phyloP scores from a whole-genome alignment of 2,888 invertebrate species.

The Athripsodes cinereus region DNA sequence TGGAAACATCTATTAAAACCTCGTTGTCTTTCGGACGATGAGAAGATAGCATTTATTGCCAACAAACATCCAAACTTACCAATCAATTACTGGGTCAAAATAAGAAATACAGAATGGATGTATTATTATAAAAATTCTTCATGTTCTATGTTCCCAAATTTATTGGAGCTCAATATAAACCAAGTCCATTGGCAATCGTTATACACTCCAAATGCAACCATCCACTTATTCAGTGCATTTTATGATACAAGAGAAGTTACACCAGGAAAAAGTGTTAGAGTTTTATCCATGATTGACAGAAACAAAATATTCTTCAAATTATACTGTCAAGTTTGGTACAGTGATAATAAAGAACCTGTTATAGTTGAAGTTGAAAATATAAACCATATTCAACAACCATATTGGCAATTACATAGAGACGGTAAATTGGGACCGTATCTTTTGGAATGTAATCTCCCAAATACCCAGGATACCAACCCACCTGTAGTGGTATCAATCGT shows the following conservation, averaged over 20 bases:
- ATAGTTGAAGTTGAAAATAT: constrained; percentile 79
- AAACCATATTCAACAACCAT: constrained; percentile 89
- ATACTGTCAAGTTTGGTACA: constrained; percentile 87
- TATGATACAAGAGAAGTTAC: constrained; percentile 59
- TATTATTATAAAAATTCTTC: constrained; percentile 7
- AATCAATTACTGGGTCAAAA: constrained; percentile 4
- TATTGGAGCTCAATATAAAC: constrained; percentile 6
- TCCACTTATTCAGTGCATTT: constrained; percentile 37
- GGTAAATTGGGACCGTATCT: constrained; percentile 88
- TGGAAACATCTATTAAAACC: background rate
- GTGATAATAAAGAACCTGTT: constrained; percentile 72
- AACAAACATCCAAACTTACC: constrained; percentile 7
- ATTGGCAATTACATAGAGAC: constrained; percentile 91
- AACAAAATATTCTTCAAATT: constrained; percentile 69
- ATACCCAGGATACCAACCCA: constrained; percentile 68
- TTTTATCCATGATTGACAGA: constrained; percentile 84
- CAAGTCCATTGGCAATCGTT: constrained; percentile 9
- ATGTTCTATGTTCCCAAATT: constrained; percentile 7
- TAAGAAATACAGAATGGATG: background rate
- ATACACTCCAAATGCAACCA: background rate
- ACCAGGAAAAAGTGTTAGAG: constrained; percentile 52
- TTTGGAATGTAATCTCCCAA: constrained; percentile 79
- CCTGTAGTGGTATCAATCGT: constrained; percentile 77
- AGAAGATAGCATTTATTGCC: background rate
- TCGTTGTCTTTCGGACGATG: background rate